phyloP scores from a whole-genome alignment of 2,888 invertebrate species.

The Abrostola triplasia region DNA sequence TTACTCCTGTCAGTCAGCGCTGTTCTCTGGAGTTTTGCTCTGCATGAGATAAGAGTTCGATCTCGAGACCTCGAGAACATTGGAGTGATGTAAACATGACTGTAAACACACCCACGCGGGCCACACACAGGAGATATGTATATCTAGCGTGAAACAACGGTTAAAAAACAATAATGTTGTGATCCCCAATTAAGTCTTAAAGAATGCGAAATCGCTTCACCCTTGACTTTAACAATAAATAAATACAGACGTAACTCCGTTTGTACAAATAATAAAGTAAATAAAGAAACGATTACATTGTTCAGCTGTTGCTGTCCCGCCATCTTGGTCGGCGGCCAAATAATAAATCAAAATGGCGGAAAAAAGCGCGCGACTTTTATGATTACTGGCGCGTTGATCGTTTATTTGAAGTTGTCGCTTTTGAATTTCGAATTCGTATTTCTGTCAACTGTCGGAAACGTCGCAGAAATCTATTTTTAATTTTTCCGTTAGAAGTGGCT shows the following conservation, averaged over 20 bases:
- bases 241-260: conserved; percentile 36
- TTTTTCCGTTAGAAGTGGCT: conserved; percentile 2
- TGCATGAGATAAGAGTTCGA: no score
- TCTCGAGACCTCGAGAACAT: no score
- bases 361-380: conserved; percentile 78
- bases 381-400: conserved; percentile 61
- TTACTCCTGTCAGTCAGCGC: no score
- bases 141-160: background rate
- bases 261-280: conserved; percentile 43
- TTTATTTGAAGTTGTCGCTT: conserved; percentile 43
- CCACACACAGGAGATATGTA: background rate
- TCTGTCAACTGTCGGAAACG: conserved; percentile 52
- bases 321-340: conserved; percentile 78
- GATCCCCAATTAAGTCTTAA: background rate
- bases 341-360: conserved; percentile 82
- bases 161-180: background rate
- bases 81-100: no score
- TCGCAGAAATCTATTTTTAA: conserved; percentile 18
- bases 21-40: no score
- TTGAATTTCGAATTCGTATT: conserved; percentile 53
- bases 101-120: no score
- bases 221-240: conserved; percentile 43
- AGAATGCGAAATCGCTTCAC: conserved; percentile 29
- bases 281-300: conserved; percentile 54
- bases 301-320: conserved; percentile 51